These are phyloP conservation scores for Planiliza haematocheilus DNA, from an alignment of 2,113 vertebrate genomes.

Conservation along the genomic window DNA sequence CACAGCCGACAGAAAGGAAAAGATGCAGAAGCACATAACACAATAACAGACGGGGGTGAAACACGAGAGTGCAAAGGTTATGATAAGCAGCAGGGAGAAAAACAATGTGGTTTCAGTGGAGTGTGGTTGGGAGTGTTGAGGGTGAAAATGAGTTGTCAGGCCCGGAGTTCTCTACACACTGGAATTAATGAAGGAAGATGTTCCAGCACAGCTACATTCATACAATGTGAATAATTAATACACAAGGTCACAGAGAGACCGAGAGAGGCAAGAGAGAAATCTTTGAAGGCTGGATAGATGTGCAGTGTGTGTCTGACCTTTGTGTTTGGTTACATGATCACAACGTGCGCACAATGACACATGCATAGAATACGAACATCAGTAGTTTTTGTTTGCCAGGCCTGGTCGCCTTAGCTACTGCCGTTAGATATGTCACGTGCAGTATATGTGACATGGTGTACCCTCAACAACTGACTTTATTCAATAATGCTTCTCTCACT, in stretches of 20 bases:
- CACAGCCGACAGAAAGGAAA: background rate
- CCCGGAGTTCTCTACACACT: slow-evolving; percentile 55
- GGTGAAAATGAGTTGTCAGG: slow-evolving; percentile 51
- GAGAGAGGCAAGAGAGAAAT: slow-evolving; percentile 12
- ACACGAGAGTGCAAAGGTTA: background rate
- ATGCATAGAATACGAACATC: too few relatives aligned
- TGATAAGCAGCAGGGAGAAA: background rate
- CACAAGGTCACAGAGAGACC: slow-evolving; percentile 38
- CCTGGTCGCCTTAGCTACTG: background rate
- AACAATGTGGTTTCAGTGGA: background rate
- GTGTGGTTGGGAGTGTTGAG: slow-evolving; percentile 11
- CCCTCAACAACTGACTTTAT: background rate
- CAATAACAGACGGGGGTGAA: background rate
- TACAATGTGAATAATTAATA: slow-evolving; percentile 66
- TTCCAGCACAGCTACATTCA: slow-evolving; percentile 50
- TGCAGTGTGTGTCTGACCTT: slow-evolving; percentile 7
- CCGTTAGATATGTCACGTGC: too few relatives aligned
- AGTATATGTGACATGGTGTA: too few relatives aligned
- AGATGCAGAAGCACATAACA: background rate
- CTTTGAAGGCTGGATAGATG: slow-evolving; percentile 15
- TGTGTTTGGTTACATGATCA: too few relatives aligned
- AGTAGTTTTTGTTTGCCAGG: background rate
- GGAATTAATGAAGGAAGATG: slow-evolving; percentile 67
- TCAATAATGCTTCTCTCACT: background rate
- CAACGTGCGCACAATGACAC: too few relatives aligned